Evolutionary conservation across 2,888 invertebrate genomes (phyloP).

Genomic region (Drosophila bunnanda): DNA sequence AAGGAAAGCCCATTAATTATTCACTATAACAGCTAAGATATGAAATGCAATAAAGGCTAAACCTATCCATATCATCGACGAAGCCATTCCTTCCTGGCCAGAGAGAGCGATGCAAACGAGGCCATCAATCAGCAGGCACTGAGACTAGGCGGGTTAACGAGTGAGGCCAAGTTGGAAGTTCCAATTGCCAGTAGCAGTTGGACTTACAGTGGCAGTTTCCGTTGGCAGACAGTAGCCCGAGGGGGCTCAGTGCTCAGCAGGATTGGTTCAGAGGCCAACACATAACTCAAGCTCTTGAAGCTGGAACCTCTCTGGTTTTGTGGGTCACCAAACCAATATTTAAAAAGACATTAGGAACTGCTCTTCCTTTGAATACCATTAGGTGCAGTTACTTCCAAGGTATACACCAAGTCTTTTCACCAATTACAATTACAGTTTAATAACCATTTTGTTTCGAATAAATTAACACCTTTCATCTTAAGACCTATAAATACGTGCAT

Average conservation of each 20-base stretch:
- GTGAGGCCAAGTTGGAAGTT: conserved; percentile 38
- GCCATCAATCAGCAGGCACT: conserved; percentile 52
- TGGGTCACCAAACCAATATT: conserved; percentile 18
- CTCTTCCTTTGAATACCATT: background rate
- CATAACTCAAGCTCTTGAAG: conserved; percentile 37
- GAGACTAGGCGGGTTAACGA: conserved; percentile 57
- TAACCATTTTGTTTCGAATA: conserved; percentile 56
- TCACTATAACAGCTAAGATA: conserved; percentile 66
- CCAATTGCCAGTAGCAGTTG: conserved; percentile 27
- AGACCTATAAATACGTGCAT: conserved; percentile 24
- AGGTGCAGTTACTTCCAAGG: background rate
- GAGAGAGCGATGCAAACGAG: conserved; percentile 35
- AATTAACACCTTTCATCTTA: conserved; percentile 46
- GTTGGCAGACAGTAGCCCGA: conserved; percentile 28
- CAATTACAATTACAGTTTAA: conserved; percentile 51
- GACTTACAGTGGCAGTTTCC: conserved; percentile 24
- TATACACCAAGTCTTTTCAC: background rate
- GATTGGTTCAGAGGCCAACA: conserved; percentile 36
- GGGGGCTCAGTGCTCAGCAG: conserved; percentile 4
- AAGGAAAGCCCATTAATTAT: conserved; percentile 33
- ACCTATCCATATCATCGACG: conserved; percentile 54
- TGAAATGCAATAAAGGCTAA: conserved; percentile 68
- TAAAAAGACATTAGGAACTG: conserved; percentile 12
- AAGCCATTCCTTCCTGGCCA: conserved; percentile 20
- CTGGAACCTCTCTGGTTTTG: background rate